phyloP scores from a whole-genome alignment of 2,113 vertebrate genomes.

The Equus quagga region DNA sequence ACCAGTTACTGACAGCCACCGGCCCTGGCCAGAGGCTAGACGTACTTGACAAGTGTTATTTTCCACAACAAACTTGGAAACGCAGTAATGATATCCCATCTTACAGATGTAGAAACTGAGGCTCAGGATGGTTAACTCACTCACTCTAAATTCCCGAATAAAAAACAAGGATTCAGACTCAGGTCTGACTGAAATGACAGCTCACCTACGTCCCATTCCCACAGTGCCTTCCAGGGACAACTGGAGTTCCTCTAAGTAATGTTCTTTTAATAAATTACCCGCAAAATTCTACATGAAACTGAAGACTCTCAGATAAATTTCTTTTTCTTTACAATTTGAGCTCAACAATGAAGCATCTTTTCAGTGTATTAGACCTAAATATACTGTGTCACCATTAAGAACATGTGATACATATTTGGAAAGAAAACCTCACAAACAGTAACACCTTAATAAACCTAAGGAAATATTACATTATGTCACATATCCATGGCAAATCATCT shows the following conservation, averaged over 20 bases:
- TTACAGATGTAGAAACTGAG: conserved; percentile 17
- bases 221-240: neutral
- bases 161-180: neutral
- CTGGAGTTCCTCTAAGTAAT: neutral
- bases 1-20: neutral
- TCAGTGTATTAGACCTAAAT: neutral
- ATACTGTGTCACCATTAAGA: neutral
- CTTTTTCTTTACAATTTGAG: neutral
- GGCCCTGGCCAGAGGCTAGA: neutral
- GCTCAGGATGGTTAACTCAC: neutral
- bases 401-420: neutral
- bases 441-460: neutral
- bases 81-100: neutral
- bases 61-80: neutral
- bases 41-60: neutral
- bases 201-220: neutral
- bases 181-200: neutral
- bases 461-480: neutral
- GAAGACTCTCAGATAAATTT: neutral
- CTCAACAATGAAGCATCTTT: neutral
- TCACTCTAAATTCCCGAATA: neutral
- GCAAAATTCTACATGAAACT: neutral
- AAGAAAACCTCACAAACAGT: neutral
- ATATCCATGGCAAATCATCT: neutral
- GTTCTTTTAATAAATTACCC: neutral